Evolutionary conservation across 2,888 invertebrate genomes (phyloP), one percentile per base, ranked within the genome.

Genomic region (Dynastes tityus): DNA sequence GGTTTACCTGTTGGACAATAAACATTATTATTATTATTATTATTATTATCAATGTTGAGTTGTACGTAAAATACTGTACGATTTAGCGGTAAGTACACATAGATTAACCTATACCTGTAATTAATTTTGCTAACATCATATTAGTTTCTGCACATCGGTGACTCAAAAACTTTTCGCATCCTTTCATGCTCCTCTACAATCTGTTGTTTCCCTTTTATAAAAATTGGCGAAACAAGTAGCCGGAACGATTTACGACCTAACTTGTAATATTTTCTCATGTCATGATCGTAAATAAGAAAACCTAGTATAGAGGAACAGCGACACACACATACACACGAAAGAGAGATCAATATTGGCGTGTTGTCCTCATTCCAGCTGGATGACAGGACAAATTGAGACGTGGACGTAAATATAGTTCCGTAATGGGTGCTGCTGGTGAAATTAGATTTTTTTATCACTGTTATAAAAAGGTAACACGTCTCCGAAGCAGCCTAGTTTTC

Each of bases 311-410:
- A 58, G 40, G 64, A 78, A 64, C 32, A 73, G 63, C 67, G 45
- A 49, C 27, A 67, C 32, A 29, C 22, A 71, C 70, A 67, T 82
- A 83, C 83, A 83, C 84, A 85, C 84, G 83, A 84, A 84, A 84
- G 81, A 81, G 82, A 82, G 84, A 84, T 85, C 85, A 84, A 85
- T 85, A 85, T 84, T 84, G 83, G 82, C 83, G 80, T 84, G 82
- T 85, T 83, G 70, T 64, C 71, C 71, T 78, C 78, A 78, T 78
- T 73, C 63, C 81, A 83, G 80, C 83, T 83, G 84, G 84, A 86
- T 85, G 85, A 85, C 84, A 84, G 84, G 84, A 84, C 84, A 85
- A 85, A 85, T 85, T 85, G 85, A 84, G 80, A 80, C 80, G 75
- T 67, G 68, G 77, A 67, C 75, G 78, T 79, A 80, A 79, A 81